Base-by-base conservation (phyloP, 2,113 vertebrate species). In the Gobio gobio region DNA sequence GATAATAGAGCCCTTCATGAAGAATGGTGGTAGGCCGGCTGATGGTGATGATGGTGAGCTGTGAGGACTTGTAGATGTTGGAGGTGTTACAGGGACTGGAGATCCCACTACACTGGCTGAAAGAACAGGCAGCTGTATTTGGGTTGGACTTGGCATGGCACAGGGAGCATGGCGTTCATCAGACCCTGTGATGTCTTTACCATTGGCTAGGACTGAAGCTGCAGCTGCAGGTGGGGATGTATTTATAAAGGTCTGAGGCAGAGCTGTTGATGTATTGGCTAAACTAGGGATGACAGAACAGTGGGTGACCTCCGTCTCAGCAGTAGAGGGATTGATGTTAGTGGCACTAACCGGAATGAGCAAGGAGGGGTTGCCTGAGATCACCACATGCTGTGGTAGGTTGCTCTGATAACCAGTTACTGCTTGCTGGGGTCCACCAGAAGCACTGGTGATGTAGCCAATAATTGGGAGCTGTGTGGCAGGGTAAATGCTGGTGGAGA, bases 1-100 rank as follows among this genome's bases (percentile, higher is more conserved):
- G 90, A 97, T 97, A 91, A 97, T 97, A 0, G 97, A 97, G 89
- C 97, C 97, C 92, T 97, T 96, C 96, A 97, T 97, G 92, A 98
- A 98, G 90, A 98, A 97, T 18, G 97, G 94, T 12, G 97, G 95
- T 92, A 97, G 93, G 6, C 95, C 95, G 54, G 94, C 92, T 1
- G 94, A 92, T 49, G 93, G 91, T 2, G 96, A 94, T n/a, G 97
- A 51, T 78, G 92, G 9, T 92, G 7, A 90, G 85, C 82, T 90
- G 49, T 43, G 91, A 83, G 85, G 88, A 82, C 88, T 43, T 86
- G 85, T 22, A 86, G 95, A 89, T 88, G 89, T 33, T 47, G 83
- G 64, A 54, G 80, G 36, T 83, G 7, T 86, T 82, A 47, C 85
- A 1, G 96, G 95, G 61, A 95, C 89, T 47, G 91, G 89, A 61